phyloP scores from a whole-genome alignment of 2,888 invertebrate genomes.

The Lypha dubia region DNA sequence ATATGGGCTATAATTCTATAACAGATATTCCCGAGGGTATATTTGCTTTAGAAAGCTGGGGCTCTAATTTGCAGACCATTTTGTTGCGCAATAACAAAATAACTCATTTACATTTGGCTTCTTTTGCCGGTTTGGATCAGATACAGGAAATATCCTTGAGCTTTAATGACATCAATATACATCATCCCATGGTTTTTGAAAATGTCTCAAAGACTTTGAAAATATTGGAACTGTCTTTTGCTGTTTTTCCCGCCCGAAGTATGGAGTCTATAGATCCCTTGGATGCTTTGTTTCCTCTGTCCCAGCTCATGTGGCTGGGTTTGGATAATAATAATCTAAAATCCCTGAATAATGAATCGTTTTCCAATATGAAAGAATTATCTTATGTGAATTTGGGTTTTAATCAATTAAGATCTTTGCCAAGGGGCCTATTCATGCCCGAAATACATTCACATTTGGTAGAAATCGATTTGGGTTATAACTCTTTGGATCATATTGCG shows the following conservation, averaged over 20 bases:
- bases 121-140: constrained; percentile 89
- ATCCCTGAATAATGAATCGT: constrained; percentile 88
- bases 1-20: constrained; percentile 94
- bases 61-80: constrained; percentile 90
- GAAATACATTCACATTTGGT: constrained; percentile 89
- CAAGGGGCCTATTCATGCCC: constrained; percentile 87
- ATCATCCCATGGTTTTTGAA: constrained; percentile 91
- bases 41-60: constrained; percentile 88
- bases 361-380: constrained; percentile 87
- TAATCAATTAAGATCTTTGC: constrained; percentile 90
- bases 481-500: constrained; percentile 88
- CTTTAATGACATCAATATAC: constrained; percentile 93
- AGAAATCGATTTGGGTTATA: constrained; percentile 92
- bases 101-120: constrained; percentile 88
- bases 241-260: constrained; percentile 87
- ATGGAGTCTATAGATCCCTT: constrained; percentile 86
- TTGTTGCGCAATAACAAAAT: constrained; percentile 93
- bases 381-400: constrained; percentile 94
- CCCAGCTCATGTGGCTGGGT: constrained; percentile 91
- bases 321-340: constrained; percentile 94
- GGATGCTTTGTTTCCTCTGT: constrained; percentile 89
- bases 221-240: constrained; percentile 93
- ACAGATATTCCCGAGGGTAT: constrained; percentile 90
- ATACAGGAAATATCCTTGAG: constrained; percentile 95
- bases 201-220: constrained; percentile 90